Evolutionary conservation across 2,888 invertebrate species (phyloP).

Genomic region (Lycophotia porphyrea): DNA sequence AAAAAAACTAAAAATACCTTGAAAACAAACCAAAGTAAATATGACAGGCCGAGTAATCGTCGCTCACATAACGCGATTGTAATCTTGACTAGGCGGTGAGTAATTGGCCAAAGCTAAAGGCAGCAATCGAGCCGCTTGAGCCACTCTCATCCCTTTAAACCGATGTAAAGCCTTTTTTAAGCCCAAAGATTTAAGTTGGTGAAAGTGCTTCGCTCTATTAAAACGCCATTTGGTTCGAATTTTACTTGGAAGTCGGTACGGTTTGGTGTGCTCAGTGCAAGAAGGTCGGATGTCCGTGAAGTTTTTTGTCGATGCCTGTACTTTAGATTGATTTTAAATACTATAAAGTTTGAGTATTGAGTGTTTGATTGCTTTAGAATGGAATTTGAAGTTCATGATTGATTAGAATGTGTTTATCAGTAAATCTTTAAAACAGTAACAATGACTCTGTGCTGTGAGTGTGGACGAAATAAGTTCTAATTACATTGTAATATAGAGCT

Average conservation of each 20-base stretch:
- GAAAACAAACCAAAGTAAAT: slow-evolving; percentile 69
- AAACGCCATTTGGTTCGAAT: slow-evolving; percentile 86
- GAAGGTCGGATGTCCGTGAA: slow-evolving; percentile 57
- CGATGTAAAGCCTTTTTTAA: slow-evolving; percentile 90
- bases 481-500: background rate
- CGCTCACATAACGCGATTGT: slow-evolving; percentile 77
- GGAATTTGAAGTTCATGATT: slow-evolving; percentile 2
- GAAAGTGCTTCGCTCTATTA: slow-evolving; percentile 89
- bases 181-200: slow-evolving; percentile 90
- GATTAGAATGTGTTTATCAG: background rate
- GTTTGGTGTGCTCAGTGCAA: slow-evolving; percentile 62
- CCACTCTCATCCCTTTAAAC: slow-evolving; percentile 89
- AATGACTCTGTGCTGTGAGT: background rate
- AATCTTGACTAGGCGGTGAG: slow-evolving; percentile 85
- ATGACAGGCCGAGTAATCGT: slow-evolving; percentile 70
- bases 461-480: background rate
- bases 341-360: background rate
- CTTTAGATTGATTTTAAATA: slow-evolving; percentile 14
- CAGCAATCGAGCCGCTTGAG: slow-evolving; percentile 86
- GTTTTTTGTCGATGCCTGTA: slow-evolving; percentile 38
- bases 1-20: slow-evolving; percentile 55
- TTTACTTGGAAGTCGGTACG: slow-evolving; percentile 72
- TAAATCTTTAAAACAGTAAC: no score
- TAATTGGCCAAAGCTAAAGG: slow-evolving; percentile 87
- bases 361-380: background rate